Base-by-base conservation (phyloP, 2,888 invertebrate species). In the Pachycephus smyrnensis region DNA sequence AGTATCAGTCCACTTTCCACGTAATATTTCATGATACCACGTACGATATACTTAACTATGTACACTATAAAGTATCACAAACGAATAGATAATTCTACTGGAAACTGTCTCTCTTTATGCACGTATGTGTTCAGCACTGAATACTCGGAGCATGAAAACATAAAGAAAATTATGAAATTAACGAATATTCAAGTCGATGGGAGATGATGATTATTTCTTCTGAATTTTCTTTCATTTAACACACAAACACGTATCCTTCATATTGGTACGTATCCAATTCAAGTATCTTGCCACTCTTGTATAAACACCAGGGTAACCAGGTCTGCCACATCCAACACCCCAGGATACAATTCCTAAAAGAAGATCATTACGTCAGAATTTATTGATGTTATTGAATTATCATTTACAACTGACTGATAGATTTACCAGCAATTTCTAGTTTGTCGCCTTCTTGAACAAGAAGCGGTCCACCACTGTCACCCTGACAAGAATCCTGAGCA, bases 381-480 rank as follows among this genome's bases (percentile, higher is more conserved):
- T 35, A 35, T 77, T 31, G 32, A 68, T 31, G 30, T 40, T 6
- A 32, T 15, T 15, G 9, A 23, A 30, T 33, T 6, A 30, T 37
- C 4, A 68, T n/a, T 3, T 12, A 15, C 23, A 76, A 76, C 12
- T 15, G 1, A 37, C 9, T 9, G n/a, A n/a, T 76, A 78, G 30
- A 33, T 94, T 92, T 87, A 95, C 97, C 97, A 77, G 96, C 95
- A 77, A 97, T 95, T 92, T 96, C 96, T 87, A 94, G 95, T 90
- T 95, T 96, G 79, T 96, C 95, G 55, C 95, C 96, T 83, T 94
- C 94, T 82, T 95, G 95, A 4, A 97, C 92, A 0, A 97, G 92
- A 73, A 97, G 92, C 0, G 97, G 97, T 0, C 97, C 97, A 30
- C 97, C 97, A 84, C 97, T 97, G 90, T 97, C 97, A 0, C 97